Percentiles rank a stretch among this genome's conserved stretches.
These are phyloP conservation scores for Pangasius larnaudii DNA, from an alignment of 2,797 vertebrate genomes.

Conservation along the genomic window DNA sequence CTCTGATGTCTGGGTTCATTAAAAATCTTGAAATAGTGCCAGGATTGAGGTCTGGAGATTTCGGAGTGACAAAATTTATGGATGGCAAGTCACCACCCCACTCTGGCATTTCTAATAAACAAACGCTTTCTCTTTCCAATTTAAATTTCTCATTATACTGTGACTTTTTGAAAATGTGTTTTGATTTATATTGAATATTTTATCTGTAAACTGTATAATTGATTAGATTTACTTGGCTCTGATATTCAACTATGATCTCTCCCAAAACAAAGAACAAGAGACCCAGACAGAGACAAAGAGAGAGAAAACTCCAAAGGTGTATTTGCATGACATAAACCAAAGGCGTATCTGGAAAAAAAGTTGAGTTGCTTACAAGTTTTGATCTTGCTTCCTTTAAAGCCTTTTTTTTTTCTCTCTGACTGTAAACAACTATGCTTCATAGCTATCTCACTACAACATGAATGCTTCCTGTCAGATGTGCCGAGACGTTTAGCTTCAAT, in stretches of 20 bases:
- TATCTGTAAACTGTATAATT: constrained; percentile 80
- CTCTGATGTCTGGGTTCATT: constrained; percentile 83
- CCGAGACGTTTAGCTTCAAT: background rate
- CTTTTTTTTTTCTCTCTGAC: constrained; percentile 52
- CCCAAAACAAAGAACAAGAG: constrained; percentile 46
- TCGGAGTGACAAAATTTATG: constrained; percentile 82
- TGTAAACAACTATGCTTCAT: background rate
- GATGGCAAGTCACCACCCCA: constrained; percentile 80
- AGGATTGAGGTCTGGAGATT: constrained; percentile 78
- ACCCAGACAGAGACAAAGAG: constrained; percentile 36
- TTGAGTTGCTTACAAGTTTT: constrained; percentile 72
- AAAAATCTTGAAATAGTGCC: constrained; percentile 82
- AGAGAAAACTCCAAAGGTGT: constrained; percentile 69
- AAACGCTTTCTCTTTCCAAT: constrained; percentile 81
- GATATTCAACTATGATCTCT: constrained; percentile 77
- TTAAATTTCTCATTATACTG: constrained; percentile 83
- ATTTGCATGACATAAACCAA: constrained; percentile 73
- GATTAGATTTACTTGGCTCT: constrained; percentile 81
- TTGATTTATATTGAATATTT: constrained; percentile 80
- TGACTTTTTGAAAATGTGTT: constrained; percentile 82
- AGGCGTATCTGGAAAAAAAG: constrained; percentile 71
- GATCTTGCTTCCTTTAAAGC: constrained; percentile 73
- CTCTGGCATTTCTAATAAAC: constrained; percentile 82
- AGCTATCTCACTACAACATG: background rate
- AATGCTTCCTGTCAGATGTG: background rate